Conservation (phyloP, 2,888 invertebrate genomes). For the Harpalus rufipes region DNA sequence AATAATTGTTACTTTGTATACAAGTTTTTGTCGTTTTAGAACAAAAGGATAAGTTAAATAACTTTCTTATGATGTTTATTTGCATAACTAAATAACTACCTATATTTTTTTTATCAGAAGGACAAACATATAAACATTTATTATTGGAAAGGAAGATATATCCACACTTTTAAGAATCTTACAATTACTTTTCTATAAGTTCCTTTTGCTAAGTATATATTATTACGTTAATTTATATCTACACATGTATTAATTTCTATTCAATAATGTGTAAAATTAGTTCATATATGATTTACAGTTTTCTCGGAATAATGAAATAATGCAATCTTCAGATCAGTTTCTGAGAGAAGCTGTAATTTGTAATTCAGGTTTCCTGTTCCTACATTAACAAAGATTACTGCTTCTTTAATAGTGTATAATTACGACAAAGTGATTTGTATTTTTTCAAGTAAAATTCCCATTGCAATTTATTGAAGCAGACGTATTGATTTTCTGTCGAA, state of each 20-base stretch:
- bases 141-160: not conserved
- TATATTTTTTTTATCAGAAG: too few relatives aligned
- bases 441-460: slow-evolving; percentile 7
- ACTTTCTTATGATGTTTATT: not conserved
- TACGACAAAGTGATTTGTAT: slow-evolving; percentile 13
- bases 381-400: slow-evolving; percentile 40
- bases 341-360: slow-evolving; percentile 37
- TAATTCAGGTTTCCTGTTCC: slow-evolving; percentile 50
- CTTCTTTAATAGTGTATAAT: slow-evolving; percentile 21
- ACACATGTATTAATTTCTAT: slow-evolving; percentile 17
- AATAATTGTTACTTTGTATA: slow-evolving; percentile 1
- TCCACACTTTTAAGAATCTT: too few relatives aligned
- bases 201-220: not conserved
- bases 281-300: slow-evolving; percentile 10
- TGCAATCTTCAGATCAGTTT: slow-evolving; percentile 44
- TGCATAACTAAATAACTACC: too few relatives aligned
- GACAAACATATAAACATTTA: slow-evolving; percentile 6
- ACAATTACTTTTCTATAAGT: not conserved
- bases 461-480: slow-evolving; percentile 8
- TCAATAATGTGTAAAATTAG: slow-evolving; percentile 46
- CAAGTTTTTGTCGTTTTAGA: slow-evolving; percentile 8
- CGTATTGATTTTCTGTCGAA: slow-evolving; percentile 30
- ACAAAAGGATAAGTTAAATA: not conserved
- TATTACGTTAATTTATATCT: not conserved
- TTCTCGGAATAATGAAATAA: slow-evolving; percentile 26